Conservation (phyloP, 2,888 invertebrate species). For the Rhagonycha lutea region DNA sequence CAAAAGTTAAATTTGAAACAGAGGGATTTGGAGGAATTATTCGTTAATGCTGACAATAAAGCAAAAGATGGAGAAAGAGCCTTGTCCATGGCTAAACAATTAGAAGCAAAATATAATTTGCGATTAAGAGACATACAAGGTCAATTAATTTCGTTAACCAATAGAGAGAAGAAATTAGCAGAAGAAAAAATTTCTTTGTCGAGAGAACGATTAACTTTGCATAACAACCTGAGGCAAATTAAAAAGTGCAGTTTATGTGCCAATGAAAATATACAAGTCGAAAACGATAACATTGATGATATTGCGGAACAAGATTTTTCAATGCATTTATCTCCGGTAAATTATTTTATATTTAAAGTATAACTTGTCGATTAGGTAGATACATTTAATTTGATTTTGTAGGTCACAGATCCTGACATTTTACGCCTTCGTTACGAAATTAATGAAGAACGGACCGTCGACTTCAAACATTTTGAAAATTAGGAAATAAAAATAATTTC, state of each 20-base stretch:
- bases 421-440: slow-evolving; percentile 33
- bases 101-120: slow-evolving; percentile 61
- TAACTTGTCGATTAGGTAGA: not conserved
- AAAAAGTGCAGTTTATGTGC: slow-evolving; percentile 50
- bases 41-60: slow-evolving; percentile 57
- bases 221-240: slow-evolving; percentile 58
- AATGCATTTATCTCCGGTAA: slow-evolving; percentile 16
- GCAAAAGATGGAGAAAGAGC: slow-evolving; percentile 61
- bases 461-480: not conserved
- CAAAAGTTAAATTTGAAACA: slow-evolving; percentile 45
- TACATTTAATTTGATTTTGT: slow-evolving; percentile 9
- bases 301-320: slow-evolving; percentile 26
- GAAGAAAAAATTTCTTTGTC: slow-evolving; percentile 65
- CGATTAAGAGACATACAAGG: slow-evolving; percentile 62
- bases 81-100: slow-evolving; percentile 47
- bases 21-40: slow-evolving; percentile 45
- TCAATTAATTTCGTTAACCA: slow-evolving; percentile 60
- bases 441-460: slow-evolving; percentile 20
- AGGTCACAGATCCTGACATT: slow-evolving; percentile 35
- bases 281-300: slow-evolving; percentile 2
- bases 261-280: slow-evolving; percentile 32
- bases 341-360: not conserved
- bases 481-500: not conserved
- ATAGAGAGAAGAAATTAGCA: slow-evolving; percentile 64
- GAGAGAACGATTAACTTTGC: slow-evolving; percentile 61